Percentiles rank a stretch among this genome's conserved stretches.
phyloP scores from a whole-genome alignment of 2,797 vertebrate species.

The Gobionotothen gibberifrons region DNA sequence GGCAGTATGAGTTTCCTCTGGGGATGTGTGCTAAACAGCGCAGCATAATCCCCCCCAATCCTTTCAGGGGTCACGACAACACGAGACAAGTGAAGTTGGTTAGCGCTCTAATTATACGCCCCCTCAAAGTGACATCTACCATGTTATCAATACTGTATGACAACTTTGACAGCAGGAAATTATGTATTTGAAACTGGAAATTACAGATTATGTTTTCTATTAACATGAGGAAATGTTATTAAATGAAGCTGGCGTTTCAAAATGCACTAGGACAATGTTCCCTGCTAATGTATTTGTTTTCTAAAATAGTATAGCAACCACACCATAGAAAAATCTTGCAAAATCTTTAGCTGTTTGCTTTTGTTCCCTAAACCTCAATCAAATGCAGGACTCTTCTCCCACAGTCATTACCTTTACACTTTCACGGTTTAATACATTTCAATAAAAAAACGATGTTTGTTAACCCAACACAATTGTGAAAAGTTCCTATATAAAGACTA shows the following conservation, averaged over 20 bases:
- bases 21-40: conserved; percentile 52
- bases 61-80: conserved; percentile 49
- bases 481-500: no score
- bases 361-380: not conserved
- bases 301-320: not conserved
- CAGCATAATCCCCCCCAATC: conserved; percentile 49
- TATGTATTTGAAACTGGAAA: not conserved
- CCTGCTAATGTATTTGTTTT: no score
- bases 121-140: conserved; percentile 7
- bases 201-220: no score
- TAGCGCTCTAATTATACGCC: not conserved
- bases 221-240: conserved; percentile 3
- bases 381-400: not conserved
- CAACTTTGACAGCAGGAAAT: not conserved
- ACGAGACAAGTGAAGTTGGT: conserved; percentile 38
- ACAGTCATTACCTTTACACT: conserved; percentile 1
- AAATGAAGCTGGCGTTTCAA: no score
- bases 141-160: not conserved
- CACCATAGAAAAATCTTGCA: not conserved
- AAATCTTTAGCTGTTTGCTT: not conserved
- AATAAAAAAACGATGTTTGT: not conserved
- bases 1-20: conserved; percentile 35
- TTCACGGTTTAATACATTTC: not conserved
- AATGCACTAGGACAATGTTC: no score
- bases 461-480: not conserved